A percentile compares a stretch with the other conserved stretches of the same genome.
Evolutionary conservation across 2,888 invertebrate species (phyloP).

Genomic region (Ceramica pisi): DNA sequence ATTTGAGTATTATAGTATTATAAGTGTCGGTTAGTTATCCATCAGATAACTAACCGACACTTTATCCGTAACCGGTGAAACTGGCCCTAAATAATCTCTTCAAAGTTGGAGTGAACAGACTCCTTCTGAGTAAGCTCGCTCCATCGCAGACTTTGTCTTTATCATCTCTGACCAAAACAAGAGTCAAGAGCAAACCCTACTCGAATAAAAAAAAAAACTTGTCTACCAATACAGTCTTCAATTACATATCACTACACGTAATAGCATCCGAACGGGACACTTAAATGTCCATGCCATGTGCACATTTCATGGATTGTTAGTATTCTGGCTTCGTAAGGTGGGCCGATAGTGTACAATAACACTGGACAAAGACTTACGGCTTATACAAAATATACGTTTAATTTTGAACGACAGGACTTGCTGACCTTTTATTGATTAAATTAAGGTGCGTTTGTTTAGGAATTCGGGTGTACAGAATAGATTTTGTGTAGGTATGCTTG

Average conservation of each 20-base stretch:
- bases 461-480: conserved; percentile 25
- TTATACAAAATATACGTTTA: conserved; percentile 40
- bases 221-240: conserved; percentile 37
- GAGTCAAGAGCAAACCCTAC: too few relatives aligned
- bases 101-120: too few relatives aligned
- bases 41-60: too few relatives aligned
- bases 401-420: conserved; percentile 42
- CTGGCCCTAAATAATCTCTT: too few relatives aligned
- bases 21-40: too few relatives aligned
- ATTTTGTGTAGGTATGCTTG: not conserved
- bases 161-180: too few relatives aligned
- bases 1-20: too few relatives aligned
- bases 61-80: too few relatives aligned
- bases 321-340: conserved; percentile 70
- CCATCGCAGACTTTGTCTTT: too few relatives aligned
- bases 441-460: conserved; percentile 43
- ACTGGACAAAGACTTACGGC: conserved; percentile 62
- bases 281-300: conserved; percentile 71
- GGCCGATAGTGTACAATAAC: conserved; percentile 65
- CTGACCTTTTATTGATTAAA: conserved; percentile 37
- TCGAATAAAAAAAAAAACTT: too few relatives aligned
- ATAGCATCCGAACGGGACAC: conserved; percentile 66
- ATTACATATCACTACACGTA: conserved; percentile 62
- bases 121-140: too few relatives aligned
- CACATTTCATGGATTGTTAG: conserved; percentile 75